Evolutionary conservation across 2,888 invertebrate genomes (phyloP).

Genomic region (Hedychridium roseum): DNA sequence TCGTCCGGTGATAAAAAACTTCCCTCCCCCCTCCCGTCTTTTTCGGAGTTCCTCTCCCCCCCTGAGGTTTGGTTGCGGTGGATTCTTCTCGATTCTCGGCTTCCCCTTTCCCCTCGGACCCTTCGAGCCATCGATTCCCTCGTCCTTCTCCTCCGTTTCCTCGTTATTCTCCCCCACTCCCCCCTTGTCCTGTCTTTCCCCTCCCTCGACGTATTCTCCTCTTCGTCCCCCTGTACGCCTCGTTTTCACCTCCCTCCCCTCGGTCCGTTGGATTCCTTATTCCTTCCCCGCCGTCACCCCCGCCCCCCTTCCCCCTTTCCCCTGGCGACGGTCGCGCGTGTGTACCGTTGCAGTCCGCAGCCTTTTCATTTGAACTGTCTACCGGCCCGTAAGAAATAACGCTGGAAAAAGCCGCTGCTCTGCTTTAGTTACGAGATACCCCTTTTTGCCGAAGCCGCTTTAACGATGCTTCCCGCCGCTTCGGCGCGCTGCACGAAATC

Average conservation of each 20-base stretch:
- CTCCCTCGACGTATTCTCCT: neutral
- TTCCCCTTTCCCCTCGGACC: neutral
- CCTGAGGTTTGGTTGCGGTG: too few relatives aligned
- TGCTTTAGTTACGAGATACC: conserved; percentile 27
- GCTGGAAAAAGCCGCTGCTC: conserved; percentile 29
- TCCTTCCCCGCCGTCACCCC: too few relatives aligned
- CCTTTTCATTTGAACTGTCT: conserved; percentile 33
- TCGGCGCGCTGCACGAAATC: conserved; percentile 20
- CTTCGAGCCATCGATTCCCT: neutral
- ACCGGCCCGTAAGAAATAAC: conserved; percentile 31
- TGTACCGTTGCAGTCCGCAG: neutral
- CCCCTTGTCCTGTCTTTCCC: neutral
- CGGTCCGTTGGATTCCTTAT: too few relatives aligned
- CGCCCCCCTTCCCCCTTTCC: too few relatives aligned
- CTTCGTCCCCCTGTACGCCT: neutral
- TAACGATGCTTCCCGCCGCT: conserved; percentile 28
- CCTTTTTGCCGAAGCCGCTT: conserved; percentile 36
- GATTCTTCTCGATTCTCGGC: too few relatives aligned
- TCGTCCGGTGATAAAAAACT: conserved; percentile 35
- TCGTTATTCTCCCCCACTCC: neutral
- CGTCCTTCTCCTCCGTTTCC: conserved; percentile 1
- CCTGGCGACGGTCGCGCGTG: too few relatives aligned
- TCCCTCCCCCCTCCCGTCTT: conserved; percentile 13
- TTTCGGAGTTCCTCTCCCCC: neutral
- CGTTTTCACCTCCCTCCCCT: too few relatives aligned